Conservation (phyloP, 2,797 vertebrate species). For the Austrolebias charrua region DNA sequence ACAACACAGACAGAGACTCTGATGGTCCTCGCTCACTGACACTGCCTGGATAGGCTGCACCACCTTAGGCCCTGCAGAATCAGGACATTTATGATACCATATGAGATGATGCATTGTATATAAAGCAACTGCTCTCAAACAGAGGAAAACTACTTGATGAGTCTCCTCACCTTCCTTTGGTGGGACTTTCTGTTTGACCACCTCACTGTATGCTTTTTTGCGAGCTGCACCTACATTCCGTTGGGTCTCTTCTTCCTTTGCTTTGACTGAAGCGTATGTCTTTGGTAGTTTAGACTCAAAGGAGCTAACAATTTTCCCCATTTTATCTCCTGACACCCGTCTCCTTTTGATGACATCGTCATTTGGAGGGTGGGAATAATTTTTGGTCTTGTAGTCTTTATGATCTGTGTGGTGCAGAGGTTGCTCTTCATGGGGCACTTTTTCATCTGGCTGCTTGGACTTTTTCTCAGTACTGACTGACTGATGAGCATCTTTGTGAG, state of each 20-base stretch:
- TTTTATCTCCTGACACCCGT: conserved; percentile 67
- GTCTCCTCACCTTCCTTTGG: conserved; percentile 69
- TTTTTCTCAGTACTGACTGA: conserved; percentile 41
- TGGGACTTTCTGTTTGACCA: conserved; percentile 71
- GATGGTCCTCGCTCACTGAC: conserved; percentile 79
- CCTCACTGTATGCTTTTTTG: conserved; percentile 80
- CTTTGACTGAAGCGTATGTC: conserved; percentile 41
- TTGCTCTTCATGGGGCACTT: conserved; percentile 23
- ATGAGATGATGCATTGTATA: background rate
- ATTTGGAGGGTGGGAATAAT: conserved; percentile 25
- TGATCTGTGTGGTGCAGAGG: conserved; percentile 8
- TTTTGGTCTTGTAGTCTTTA: conserved; percentile 35
- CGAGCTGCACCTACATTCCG: conserved; percentile 11
- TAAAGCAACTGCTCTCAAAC: background rate
- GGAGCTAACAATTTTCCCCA: conserved; percentile 53
- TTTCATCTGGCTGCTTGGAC: conserved; percentile 31
- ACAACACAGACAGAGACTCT: conserved; percentile 88
- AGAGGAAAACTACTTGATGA: background rate
- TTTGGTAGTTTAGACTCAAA: conserved; percentile 67
- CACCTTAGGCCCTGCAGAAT: conserved; percentile 80
- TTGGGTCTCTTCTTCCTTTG: conserved; percentile 43
- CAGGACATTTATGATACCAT: background rate
- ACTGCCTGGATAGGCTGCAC: conserved; percentile 85
- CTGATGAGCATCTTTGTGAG: conserved; percentile 39
- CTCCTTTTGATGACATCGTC: conserved; percentile 75